A percentile compares a stretch with the other conserved stretches of the same genome.
phyloP scores from a whole-genome alignment of 1,140 invertebrate genomes.

The Camponotus pennsylvanicus region DNA sequence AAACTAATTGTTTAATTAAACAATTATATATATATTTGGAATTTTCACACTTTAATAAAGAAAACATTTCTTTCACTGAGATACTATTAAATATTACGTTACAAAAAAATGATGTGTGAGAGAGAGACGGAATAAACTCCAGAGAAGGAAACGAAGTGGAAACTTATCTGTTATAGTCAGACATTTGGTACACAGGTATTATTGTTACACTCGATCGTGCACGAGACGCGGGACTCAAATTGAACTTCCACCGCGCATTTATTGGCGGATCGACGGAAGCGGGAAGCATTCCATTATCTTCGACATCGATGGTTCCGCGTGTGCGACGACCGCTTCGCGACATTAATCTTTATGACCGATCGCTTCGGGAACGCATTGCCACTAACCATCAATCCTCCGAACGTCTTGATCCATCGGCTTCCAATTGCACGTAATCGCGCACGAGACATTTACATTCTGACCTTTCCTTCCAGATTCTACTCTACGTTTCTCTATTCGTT shows the following conservation, averaged over 20 bases:
- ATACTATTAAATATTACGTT: background rate
- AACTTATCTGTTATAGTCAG: slow-evolving; percentile 43
- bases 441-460: slow-evolving; percentile 55
- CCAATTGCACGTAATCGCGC: slow-evolving; percentile 54
- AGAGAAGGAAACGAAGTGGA: background rate
- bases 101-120: background rate
- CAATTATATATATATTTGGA: background rate
- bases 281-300: slow-evolving; percentile 46
- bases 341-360: slow-evolving; percentile 62
- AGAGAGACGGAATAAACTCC: background rate
- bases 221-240: slow-evolving; percentile 45
- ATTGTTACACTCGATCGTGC: slow-evolving; percentile 53
- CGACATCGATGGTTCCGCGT: slow-evolving; percentile 42
- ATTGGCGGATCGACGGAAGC: slow-evolving; percentile 38
- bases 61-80: too few relatives aligned
- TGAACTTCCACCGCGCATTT: slow-evolving; percentile 47
- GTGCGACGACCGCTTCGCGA: slow-evolving; percentile 34
- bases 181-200: slow-evolving; percentile 32
- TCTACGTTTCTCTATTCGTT: background rate
- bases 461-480: slow-evolving; percentile 14
- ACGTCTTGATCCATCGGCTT: slow-evolving; percentile 55
- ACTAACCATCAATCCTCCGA: slow-evolving; percentile 51
- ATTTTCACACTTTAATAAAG: too few relatives aligned
- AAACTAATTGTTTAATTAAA: background rate
- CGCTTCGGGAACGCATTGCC: slow-evolving; percentile 26